Percentiles rank a stretch among this genome's conserved stretches.
Conservation (phyloP, 2,113 vertebrate genomes). For the Myxocyprinus asiaticus region DNA sequence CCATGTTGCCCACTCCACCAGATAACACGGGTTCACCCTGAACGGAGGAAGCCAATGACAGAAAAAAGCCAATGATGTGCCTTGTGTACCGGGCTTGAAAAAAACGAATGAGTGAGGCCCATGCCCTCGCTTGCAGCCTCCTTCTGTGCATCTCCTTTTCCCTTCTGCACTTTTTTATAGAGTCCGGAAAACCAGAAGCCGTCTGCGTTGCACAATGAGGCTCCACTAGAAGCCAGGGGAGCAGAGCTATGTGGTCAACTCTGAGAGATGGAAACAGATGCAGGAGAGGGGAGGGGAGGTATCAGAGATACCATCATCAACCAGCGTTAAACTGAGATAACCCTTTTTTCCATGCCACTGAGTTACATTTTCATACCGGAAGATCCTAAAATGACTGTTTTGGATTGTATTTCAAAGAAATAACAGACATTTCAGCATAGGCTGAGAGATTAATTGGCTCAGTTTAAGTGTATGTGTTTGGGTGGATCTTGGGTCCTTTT, state of each 20-base stretch:
- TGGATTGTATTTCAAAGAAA: not conserved
- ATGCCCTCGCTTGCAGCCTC: constrained; percentile 62
- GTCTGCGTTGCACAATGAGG: constrained; percentile 74
- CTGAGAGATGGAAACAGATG: constrained; percentile 58
- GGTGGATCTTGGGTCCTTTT: too few relatives aligned
- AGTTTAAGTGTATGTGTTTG: too few relatives aligned
- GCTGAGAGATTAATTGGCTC: not conserved
- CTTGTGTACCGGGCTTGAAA: constrained; percentile 52
- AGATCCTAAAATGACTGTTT: not conserved
- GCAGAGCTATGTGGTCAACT: constrained; percentile 60
- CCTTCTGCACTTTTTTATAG: constrained; percentile 64
- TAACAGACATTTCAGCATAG: not conserved
- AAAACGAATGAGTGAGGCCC: constrained; percentile 43
- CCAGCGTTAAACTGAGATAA: not conserved
- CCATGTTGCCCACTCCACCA: constrained; percentile 44
- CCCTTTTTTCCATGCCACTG: not conserved
- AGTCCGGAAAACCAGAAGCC: constrained; percentile 77
- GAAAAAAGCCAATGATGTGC: constrained; percentile 50
- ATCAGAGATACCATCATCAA: constrained; percentile 30
- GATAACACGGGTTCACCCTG: constrained; percentile 53
- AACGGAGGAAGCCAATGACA: constrained; percentile 57
- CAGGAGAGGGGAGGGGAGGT: constrained; percentile 48
- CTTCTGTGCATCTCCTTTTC: constrained; percentile 66
- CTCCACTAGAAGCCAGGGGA: constrained; percentile 57
- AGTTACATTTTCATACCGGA: not conserved